These are phyloP conservation scores for Mola mola DNA, from an alignment of 2,113 vertebrate species.

Conservation along the genomic window DNA sequence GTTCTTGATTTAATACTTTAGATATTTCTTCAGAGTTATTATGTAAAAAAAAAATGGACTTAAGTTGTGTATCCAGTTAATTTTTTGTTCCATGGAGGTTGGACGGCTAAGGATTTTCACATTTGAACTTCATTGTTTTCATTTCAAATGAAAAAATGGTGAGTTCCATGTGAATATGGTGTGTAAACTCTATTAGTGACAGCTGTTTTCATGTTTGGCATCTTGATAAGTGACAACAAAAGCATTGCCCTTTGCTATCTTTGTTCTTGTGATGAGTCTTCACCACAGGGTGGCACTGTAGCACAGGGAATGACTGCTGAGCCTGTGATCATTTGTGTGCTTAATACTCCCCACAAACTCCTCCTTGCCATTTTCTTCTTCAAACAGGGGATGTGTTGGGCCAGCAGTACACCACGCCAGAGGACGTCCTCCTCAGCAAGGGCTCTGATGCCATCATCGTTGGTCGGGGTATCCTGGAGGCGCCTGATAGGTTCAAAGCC, in stretches of 20 bases:
- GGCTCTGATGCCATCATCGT: constrained; percentile 95
- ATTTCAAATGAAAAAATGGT: too few species aligned
- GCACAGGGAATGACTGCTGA: not conserved
- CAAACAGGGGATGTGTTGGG: constrained; percentile 88
- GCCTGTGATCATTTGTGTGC: not conserved
- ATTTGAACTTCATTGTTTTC: too few species aligned
- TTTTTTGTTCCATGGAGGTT: too few species aligned
- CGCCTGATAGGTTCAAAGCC: constrained; percentile 78
- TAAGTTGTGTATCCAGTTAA: too few species aligned
- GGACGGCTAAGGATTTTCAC: too few species aligned
- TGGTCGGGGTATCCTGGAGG: constrained; percentile 90
- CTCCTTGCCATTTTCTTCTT: not conserved
- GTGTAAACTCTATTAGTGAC: too few species aligned
- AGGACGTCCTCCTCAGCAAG: constrained; percentile 86
- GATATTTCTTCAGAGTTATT: too few species aligned
- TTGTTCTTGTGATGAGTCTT: constrained; percentile 1
- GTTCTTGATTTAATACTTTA: too few species aligned
- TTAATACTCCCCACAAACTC: not conserved
- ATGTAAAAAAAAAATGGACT: too few species aligned
- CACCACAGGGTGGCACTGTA: constrained; percentile 58
- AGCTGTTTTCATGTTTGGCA: too few species aligned
- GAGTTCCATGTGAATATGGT: too few species aligned
- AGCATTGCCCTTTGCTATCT: not conserved
- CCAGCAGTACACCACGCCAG: constrained; percentile 90
- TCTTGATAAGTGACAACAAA: too few species aligned